A percentile compares a stretch with the other conserved stretches of the same genome.
These are phyloP conservation scores for Bellardia pandia DNA, from an alignment of 2,888 invertebrate species.

Conservation along the genomic window DNA sequence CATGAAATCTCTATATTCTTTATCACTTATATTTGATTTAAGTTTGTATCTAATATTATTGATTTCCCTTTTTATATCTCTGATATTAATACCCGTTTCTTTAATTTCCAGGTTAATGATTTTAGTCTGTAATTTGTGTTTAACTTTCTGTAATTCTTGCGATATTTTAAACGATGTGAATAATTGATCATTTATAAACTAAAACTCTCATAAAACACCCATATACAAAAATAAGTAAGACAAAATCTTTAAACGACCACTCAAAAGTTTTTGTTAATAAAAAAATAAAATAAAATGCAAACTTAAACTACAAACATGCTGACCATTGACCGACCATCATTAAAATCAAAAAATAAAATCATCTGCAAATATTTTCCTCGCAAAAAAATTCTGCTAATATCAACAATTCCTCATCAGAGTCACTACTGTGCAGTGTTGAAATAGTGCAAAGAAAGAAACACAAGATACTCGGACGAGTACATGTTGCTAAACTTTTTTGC, in stretches of 20 bases:
- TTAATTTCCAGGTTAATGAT: too few relatives aligned
- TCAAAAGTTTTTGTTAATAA: neutral
- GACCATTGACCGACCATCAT: slow-evolving; percentile 65
- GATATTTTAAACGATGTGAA: too few relatives aligned
- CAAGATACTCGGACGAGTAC: slow-evolving; percentile 28
- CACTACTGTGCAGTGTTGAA: slow-evolving; percentile 39
- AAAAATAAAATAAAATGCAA: slow-evolving; percentile 4
- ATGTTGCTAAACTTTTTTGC: slow-evolving; percentile 64
- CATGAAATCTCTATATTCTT: too few relatives aligned
- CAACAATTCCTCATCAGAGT: slow-evolving; percentile 20
- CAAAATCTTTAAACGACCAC: neutral
- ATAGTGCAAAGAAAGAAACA: slow-evolving; percentile 36
- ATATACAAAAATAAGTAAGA: slow-evolving; percentile 39
- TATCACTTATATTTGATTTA: too few relatives aligned
- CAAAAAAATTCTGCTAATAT: slow-evolving; percentile 33
- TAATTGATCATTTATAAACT: slow-evolving; percentile 9
- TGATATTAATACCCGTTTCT: too few relatives aligned
- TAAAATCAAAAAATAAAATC: slow-evolving; percentile 40
- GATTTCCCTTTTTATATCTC: too few relatives aligned
- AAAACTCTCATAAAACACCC: slow-evolving; percentile 47
- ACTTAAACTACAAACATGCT: slow-evolving; percentile 29
- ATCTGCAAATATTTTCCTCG: slow-evolving; percentile 46
- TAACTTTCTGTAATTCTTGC: too few relatives aligned
- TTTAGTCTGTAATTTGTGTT: too few relatives aligned
- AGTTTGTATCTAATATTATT: too few relatives aligned